These are phyloP conservation scores for Enteromius argenteus DNA, from an alignment of 2,797 vertebrate genomes.

Conservation along the genomic window DNA sequence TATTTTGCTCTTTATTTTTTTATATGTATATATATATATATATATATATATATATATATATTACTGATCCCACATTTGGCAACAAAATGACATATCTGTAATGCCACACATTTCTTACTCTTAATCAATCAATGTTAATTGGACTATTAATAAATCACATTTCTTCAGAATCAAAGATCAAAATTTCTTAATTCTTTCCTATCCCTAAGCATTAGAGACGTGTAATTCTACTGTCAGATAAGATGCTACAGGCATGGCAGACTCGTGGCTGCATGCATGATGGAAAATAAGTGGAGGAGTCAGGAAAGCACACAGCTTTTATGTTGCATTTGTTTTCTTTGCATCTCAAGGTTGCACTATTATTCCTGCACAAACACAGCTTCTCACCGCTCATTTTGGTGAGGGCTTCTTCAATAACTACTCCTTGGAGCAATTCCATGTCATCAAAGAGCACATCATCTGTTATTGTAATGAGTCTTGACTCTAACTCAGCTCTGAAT, in stretches of 20 bases:
- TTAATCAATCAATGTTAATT: background rate
- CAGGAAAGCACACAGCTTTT: background rate
- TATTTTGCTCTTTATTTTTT: background rate
- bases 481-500: conserved; percentile 53
- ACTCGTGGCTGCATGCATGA: background rate
- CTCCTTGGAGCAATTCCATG: conserved; percentile 48
- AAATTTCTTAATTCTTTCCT: background rate
- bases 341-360: conserved; percentile 48
- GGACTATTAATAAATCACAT: background rate
- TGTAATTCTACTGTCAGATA: background rate
- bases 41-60: too few relatives aligned
- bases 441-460: conserved; percentile 51
- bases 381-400: conserved; percentile 29
- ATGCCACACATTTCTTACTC: background rate
- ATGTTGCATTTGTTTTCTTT: conserved; percentile 15
- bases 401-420: conserved; percentile 25
- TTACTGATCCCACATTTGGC: background rate
- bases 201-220: background rate
- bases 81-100: background rate
- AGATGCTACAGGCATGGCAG: background rate
- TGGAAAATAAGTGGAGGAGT: conserved; percentile 4
- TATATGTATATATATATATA: too few relatives aligned
- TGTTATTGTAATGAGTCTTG: conserved; percentile 55
- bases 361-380: conserved; percentile 24
- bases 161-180: background rate